Percentiles rank a stretch among this genome's conserved stretches.
phyloP scores from a whole-genome alignment of 2,113 vertebrate species.

The Hassar affinis region DNA sequence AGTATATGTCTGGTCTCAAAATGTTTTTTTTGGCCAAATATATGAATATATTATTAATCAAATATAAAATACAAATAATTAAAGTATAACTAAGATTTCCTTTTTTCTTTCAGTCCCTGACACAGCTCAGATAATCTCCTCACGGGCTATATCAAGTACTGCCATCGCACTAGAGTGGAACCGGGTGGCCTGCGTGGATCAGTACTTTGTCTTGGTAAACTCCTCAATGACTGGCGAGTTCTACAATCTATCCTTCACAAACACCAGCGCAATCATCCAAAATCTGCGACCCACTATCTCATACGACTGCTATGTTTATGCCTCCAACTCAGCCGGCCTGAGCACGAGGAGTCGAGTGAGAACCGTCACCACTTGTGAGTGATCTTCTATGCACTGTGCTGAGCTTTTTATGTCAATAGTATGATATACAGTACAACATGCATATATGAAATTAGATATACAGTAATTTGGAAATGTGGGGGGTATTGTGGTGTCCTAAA shows the following conservation, averaged over 20 bases:
- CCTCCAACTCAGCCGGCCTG: slow-evolving; percentile 65
- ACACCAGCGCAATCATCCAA: slow-evolving; percentile 36
- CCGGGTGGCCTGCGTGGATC: slow-evolving; percentile 51
- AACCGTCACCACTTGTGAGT: slow-evolving; percentile 73
- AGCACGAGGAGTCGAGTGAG: slow-evolving; percentile 65
- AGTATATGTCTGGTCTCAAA: background rate
- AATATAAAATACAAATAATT: slow-evolving; percentile 11
- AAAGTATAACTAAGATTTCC: slow-evolving; percentile 16
- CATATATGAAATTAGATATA: background rate
- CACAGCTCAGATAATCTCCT: slow-evolving; percentile 61
- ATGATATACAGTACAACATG: background rate
- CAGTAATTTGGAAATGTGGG: background rate
- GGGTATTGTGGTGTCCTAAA: too few relatives aligned
- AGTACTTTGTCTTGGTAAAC: slow-evolving; percentile 61
- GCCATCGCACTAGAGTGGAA: slow-evolving; percentile 65
- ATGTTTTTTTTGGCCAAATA: background rate
- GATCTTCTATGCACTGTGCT: background rate
- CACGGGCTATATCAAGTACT: slow-evolving; percentile 61
- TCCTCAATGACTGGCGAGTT: slow-evolving; percentile 9
- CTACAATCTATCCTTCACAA: slow-evolving; percentile 55
- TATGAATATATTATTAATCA: background rate
- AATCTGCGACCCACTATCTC: slow-evolving; percentile 61
- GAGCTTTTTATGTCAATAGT: background rate
- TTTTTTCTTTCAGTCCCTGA: slow-evolving; percentile 61
- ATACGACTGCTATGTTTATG: slow-evolving; percentile 67